Base-by-base conservation (phyloP, 2,797 vertebrate genomes). In the Enteromius unitaeniatus region DNA sequence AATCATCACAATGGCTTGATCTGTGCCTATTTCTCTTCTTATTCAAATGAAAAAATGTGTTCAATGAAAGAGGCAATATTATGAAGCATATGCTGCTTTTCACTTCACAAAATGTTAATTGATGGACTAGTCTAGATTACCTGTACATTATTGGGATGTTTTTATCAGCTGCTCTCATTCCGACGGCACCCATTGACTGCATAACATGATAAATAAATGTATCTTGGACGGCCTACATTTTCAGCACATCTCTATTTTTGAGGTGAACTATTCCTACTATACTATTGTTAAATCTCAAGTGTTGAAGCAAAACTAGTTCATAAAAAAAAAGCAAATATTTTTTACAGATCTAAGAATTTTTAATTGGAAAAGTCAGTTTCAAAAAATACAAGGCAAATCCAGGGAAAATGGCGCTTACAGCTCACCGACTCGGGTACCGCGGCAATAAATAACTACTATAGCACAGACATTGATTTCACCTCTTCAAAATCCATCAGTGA, bases 331-430 rank as follows among this genome's bases (percentile, higher is more conserved):
- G 0, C 40, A 40, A 0, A 9, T 9, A 11, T 45, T 45, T 6
- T 21, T n/a, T 45, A 84, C n/a, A 1, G 3, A 90, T 92, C 89
- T 84, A 58, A 88, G 82, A 84, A 89, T 91, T 93, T 94, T 93
- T 94, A 94, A 93, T 93, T 93, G 91, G 86, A 94, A 94, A 90
- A 86, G 82, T 79, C 73, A 21, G 87, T 92, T 89, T 92, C 85
- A 92, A 94, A 37, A 95, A 93, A 91, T 86, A 89, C 86, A 90
- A 90, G 86, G 78, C 77, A 83, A 62, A 90, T 87, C 90, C 90
- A 91, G 87, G 91, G 90, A 83, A 90, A 90, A 86, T 90, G 89
- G 90, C 84, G 90, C 88, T 91, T 91, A 91, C 84, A 87, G 67
- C 89, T 88, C 89, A 89, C 69, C 87, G 79, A 86, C 84, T 90